These are phyloP conservation scores for Callipepla squamata DNA, from an alignment of 2,113 vertebrate species.

Conservation along the genomic window DNA sequence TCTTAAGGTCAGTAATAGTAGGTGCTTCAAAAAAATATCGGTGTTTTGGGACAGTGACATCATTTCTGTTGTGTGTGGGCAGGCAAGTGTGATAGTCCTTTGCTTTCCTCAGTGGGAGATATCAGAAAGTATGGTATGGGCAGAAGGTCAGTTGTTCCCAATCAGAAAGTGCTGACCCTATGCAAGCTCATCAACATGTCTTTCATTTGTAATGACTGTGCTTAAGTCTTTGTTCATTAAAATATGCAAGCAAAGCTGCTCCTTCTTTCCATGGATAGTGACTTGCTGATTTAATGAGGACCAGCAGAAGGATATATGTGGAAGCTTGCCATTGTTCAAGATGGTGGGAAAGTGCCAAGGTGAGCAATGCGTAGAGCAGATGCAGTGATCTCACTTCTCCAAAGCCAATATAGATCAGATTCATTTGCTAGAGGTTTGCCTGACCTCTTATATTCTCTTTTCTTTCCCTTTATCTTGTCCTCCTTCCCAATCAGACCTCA, in stretches of 20 bases:
- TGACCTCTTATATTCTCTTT: conserved; percentile 10
- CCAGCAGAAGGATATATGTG: conserved; percentile 11
- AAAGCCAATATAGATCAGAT: neutral
- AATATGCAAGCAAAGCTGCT: conserved; percentile 68
- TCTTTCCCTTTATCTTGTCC: neutral
- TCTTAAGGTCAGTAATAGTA: conserved; percentile 66
- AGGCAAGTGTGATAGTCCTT: conserved; percentile 50
- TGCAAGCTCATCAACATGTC: conserved; percentile 65
- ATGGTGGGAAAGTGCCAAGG: conserved; percentile 29
- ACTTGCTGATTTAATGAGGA: conserved; percentile 60
- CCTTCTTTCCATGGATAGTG: neutral
- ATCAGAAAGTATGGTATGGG: conserved; percentile 42
- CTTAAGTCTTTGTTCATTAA: conserved; percentile 69
- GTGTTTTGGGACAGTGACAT: conserved; percentile 60
- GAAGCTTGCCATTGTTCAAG: conserved; percentile 21
- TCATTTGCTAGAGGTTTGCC: neutral
- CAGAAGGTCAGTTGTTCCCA: conserved; percentile 65
- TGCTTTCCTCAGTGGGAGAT: conserved; percentile 57
- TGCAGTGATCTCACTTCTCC: conserved; percentile 7
- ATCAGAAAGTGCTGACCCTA: conserved; percentile 67
- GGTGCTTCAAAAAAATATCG: conserved; percentile 63
- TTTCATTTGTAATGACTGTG: conserved; percentile 67
- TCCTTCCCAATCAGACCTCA: neutral
- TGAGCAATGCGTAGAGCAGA: conserved; percentile 9
- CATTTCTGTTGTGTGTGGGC: conserved; percentile 64